Evolutionary conservation across 2,113 vertebrate genomes (phyloP).

Genomic region (Thamnaconus septentrionalis): DNA sequence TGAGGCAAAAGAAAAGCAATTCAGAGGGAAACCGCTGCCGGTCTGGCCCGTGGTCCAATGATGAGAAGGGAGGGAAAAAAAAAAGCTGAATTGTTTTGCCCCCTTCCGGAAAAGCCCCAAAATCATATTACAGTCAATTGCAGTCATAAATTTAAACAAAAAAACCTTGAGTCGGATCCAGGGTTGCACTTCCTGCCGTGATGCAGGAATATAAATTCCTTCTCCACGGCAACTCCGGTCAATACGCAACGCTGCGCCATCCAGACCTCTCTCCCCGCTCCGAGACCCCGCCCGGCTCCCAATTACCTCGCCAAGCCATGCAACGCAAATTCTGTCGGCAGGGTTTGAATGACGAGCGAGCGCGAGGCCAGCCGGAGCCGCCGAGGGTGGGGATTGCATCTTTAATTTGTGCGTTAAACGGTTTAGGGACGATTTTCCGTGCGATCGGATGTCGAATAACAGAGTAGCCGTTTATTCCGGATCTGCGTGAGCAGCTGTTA

Average conservation of each 20-base stretch:
- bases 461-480: too few species aligned
- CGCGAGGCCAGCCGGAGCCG: constrained; percentile 6
- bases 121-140: too few species aligned
- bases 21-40: constrained; percentile 49
- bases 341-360: constrained; percentile 22
- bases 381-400: constrained; percentile 3
- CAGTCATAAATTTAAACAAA: too few species aligned
- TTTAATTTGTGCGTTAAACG: constrained; percentile 6
- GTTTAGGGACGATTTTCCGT: background rate
- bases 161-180: too few species aligned
- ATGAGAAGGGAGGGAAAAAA: too few species aligned
- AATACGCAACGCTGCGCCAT: too few species aligned
- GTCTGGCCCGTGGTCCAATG: constrained; percentile 51
- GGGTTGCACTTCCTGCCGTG: too few species aligned
- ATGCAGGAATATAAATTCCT: too few species aligned
- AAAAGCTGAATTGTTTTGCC: too few species aligned
- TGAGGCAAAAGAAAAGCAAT: constrained; percentile 62
- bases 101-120: too few species aligned
- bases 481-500: background rate
- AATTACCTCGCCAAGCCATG: constrained; percentile 36
- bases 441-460: background rate
- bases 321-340: constrained; percentile 23
- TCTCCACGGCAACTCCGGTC: too few species aligned
- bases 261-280: background rate
- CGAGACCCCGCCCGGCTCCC: constrained; percentile 25